phyloP scores from a whole-genome alignment of 2,888 invertebrate species.

The Liposcelis brunnea region DNA sequence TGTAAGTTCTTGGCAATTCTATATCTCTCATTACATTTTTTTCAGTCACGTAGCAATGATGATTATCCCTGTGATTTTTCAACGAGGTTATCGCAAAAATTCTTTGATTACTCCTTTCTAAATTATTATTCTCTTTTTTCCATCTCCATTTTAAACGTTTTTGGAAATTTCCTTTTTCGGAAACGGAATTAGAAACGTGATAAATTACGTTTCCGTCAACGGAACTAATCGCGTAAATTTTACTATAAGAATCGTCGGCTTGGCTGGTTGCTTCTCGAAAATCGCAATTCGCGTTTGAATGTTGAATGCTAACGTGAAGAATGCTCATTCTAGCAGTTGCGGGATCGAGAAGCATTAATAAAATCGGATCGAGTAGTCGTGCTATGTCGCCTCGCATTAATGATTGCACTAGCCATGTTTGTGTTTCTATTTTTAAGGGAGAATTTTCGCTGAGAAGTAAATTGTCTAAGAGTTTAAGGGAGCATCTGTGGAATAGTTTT shows the following conservation, averaged over 20 bases:
- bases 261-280: constrained; percentile 19
- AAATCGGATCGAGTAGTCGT: constrained; percentile 57
- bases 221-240: constrained; percentile 66
- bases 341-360: constrained; percentile 56
- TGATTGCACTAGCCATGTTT: constrained; percentile 57
- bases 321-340: constrained; percentile 67
- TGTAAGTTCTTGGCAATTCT: constrained; percentile 33
- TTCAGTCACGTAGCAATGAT: constrained; percentile 26
- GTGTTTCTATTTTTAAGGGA: constrained; percentile 42
- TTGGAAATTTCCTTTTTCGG: constrained; percentile 1
- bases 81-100: constrained; percentile 37
- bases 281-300: constrained; percentile 25
- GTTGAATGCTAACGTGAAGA: constrained; percentile 46
- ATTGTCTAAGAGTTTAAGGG: constrained; percentile 55
- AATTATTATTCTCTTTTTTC: constrained; percentile 20
- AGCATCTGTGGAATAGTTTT: constrained; percentile 31
- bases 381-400: constrained; percentile 60
- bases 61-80: constrained; percentile 26
- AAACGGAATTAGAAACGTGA: constrained; percentile 30
- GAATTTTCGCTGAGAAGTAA: constrained; percentile 39
- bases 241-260: constrained; percentile 16
- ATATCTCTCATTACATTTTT: constrained; percentile 28
- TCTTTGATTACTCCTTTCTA: constrained; percentile 29
- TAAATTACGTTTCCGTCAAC: constrained; percentile 62
- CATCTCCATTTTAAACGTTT: constrained; percentile 14